These are phyloP conservation scores for Hemicrepidius hirtus DNA, from an alignment of 2,888 invertebrate genomes.

Conservation along the genomic window DNA sequence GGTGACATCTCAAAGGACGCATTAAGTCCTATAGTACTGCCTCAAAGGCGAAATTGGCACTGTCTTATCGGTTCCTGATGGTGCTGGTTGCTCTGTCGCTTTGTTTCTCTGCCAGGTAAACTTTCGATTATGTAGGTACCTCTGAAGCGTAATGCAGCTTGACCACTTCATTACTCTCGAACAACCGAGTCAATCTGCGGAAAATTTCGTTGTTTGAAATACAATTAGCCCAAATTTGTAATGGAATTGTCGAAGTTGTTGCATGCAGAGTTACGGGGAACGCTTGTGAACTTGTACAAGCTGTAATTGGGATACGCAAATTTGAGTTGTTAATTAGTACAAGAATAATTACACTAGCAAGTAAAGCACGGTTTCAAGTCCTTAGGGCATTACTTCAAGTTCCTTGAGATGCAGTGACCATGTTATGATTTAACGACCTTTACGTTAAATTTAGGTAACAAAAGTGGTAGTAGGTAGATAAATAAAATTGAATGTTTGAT, in stretches of 20 bases:
- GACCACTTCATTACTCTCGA: constrained; percentile 23
- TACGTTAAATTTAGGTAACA: not conserved
- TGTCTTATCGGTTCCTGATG: constrained; percentile 30
- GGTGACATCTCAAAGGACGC: constrained; percentile 34
- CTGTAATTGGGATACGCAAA: constrained; percentile 30
- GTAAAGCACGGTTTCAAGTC: constrained; percentile 15
- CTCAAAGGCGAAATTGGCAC: constrained; percentile 28
- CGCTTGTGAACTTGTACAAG: constrained; percentile 23
- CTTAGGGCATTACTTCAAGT: constrained; percentile 9
- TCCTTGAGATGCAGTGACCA: constrained; percentile 14
- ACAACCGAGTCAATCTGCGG: constrained; percentile 8
- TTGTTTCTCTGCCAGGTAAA: constrained; percentile 25
- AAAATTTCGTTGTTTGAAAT: constrained; percentile 21
- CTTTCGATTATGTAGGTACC: constrained; percentile 7
- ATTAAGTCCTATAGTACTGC: constrained; percentile 16
- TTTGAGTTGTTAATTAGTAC: constrained; percentile 35
- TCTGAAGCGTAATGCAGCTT: constrained; percentile 17
- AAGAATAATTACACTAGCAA: constrained; percentile 25
- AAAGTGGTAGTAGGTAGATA: no score
- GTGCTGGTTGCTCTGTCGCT: not conserved
- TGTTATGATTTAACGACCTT: constrained; percentile 15
- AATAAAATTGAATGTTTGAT: no score
- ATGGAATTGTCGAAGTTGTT: constrained; percentile 15
- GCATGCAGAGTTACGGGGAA: not conserved
- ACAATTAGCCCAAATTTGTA: constrained; percentile 6